A percentile compares a stretch with the other conserved stretches of the same genome.
Evolutionary conservation across 2,113 vertebrate species (phyloP).

Genomic region (Anseranas semipalmata): DNA sequence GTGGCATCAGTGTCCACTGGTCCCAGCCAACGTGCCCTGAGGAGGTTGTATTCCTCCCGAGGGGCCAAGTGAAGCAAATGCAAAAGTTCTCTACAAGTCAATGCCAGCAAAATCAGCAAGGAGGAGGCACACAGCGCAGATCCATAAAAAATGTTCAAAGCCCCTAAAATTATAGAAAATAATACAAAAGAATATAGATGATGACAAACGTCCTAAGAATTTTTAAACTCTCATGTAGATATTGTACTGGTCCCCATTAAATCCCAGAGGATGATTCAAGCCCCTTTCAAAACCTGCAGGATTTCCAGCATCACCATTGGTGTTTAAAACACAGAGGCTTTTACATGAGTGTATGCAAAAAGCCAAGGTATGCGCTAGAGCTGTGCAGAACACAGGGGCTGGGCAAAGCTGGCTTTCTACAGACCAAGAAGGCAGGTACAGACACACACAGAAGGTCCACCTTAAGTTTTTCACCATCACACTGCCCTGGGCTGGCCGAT

Average conservation of each 20-base stretch:
- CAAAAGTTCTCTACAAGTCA: not conserved
- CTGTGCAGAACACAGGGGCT: not conserved
- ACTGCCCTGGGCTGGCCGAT: slow-evolving; percentile 30
- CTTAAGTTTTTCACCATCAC: slow-evolving; percentile 40
- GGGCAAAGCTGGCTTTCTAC: slow-evolving; percentile 20
- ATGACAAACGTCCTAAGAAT: not conserved
- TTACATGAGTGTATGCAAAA: not conserved
- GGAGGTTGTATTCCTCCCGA: not conserved
- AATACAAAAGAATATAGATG: not conserved
- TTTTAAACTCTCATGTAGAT: not conserved
- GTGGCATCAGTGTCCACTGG: not conserved
- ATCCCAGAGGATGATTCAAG: not conserved
- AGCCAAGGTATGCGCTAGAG: not conserved
- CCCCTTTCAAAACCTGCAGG: not conserved
- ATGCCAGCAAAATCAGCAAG: not conserved
- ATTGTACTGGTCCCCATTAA: not conserved
- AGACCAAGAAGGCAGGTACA: not conserved
- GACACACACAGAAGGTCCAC: not conserved
- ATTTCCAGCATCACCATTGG: not conserved
- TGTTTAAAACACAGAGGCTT: not conserved
- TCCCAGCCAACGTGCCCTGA: not conserved
- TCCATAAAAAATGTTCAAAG: not conserved
- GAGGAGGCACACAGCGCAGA: not conserved
- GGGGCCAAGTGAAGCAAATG: not conserved
- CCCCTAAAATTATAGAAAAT: not conserved